Evolutionary conservation across 2,113 vertebrate genomes (phyloP).

Genomic region (Antechinus flavipes): DNA sequence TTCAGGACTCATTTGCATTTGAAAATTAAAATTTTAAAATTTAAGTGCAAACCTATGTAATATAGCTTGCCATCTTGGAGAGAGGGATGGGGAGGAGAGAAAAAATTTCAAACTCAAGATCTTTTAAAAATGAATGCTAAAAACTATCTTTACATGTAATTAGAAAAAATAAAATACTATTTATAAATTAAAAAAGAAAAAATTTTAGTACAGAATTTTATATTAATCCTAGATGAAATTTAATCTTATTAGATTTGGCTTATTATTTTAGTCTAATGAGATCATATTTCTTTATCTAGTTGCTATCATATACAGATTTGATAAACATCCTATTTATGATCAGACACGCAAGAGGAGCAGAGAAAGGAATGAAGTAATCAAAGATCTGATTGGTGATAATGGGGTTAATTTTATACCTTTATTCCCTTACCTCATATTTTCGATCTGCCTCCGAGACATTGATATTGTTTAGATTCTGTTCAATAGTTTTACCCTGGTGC

Average conservation of each 20-base stretch:
- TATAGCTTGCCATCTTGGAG: too few species aligned
- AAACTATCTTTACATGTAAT: too few species aligned
- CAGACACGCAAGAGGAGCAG: background rate
- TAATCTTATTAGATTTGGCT: background rate
- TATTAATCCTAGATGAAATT: background rate
- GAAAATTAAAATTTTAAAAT: background rate
- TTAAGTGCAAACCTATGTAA: too few species aligned
- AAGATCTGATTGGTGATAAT: background rate
- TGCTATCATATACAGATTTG: background rate
- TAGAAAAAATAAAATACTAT: too few species aligned
- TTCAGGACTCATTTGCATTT: background rate
- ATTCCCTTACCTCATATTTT: constrained; percentile 87
- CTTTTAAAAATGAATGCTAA: too few species aligned
- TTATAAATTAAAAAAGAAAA: background rate
- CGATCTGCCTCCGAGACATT: constrained; percentile 86
- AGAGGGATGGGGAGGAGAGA: too few species aligned
- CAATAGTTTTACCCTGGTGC: constrained; percentile 88
- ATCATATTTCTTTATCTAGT: background rate
- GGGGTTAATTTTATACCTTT: background rate
- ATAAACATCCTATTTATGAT: background rate
- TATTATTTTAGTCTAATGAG: background rate
- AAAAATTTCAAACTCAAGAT: too few species aligned
- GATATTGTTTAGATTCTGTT: constrained; percentile 93
- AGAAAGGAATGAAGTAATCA: constrained; percentile 1
- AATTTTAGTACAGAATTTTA: background rate